These are phyloP conservation scores for Melanotaenia parkinsoni DNA, from an alignment of 2,797 vertebrate species.

Conservation along the genomic window DNA sequence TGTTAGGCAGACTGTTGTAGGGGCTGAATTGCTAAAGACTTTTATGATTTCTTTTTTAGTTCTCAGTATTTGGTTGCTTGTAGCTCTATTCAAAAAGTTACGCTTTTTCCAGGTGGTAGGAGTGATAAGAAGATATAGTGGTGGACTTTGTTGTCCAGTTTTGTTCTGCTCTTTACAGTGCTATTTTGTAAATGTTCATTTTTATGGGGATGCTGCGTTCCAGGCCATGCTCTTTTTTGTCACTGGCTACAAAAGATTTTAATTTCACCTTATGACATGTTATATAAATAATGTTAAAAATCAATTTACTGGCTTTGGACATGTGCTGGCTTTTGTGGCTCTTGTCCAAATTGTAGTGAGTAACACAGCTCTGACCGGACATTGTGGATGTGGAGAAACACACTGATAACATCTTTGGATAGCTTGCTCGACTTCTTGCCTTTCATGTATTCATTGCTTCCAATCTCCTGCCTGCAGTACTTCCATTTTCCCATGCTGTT, in stretches of 20 bases:
- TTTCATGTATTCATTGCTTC: conserved; percentile 57
- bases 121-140: conserved; percentile 46
- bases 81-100: conserved; percentile 28
- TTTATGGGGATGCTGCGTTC: conserved; percentile 18
- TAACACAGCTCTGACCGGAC: conserved; percentile 28
- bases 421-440: conserved; percentile 46
- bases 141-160: conserved; percentile 23
- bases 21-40: conserved; percentile 39
- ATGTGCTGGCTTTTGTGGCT: conserved; percentile 24
- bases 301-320: conserved; percentile 6
- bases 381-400: conserved; percentile 23
- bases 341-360: conserved; percentile 38
- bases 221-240: conserved; percentile 13
- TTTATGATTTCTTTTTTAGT: conserved; percentile 39
- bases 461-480: conserved; percentile 49
- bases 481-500: conserved; percentile 61
- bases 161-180: conserved; percentile 6
- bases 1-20: conserved; percentile 59
- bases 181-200: conserved; percentile 16
- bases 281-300: conserved; percentile 15
- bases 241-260: conserved; percentile 15
- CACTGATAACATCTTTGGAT: conserved; percentile 52
- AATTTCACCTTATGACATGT: conserved; percentile 3
- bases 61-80: conserved; percentile 28
- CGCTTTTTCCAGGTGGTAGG: conserved; percentile 43